These are phyloP conservation scores for Orchesella flavescens DNA, from an alignment of 2,888 invertebrate genomes.

Conservation along the genomic window DNA sequence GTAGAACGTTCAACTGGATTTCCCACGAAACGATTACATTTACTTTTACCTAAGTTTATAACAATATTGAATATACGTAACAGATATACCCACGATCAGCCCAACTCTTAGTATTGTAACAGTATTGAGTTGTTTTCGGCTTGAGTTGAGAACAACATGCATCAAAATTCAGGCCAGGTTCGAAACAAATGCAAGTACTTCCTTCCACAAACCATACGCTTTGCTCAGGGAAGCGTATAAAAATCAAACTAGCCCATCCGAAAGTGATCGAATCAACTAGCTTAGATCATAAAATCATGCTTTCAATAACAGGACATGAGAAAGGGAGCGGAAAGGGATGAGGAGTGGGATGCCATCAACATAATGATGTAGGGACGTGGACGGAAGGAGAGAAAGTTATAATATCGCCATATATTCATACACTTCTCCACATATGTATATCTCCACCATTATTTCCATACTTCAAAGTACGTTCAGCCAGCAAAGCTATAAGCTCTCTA, in stretches of 20 bases:
- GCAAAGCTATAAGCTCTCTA: too few species aligned
- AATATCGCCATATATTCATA: neutral
- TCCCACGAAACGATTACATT: constrained; percentile 11
- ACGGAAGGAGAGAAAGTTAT: constrained; percentile 19
- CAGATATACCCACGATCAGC: too few species aligned
- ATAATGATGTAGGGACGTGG: constrained; percentile 21
- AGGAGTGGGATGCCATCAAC: constrained; percentile 30
- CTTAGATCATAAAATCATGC: constrained; percentile 39
- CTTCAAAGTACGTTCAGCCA: too few species aligned
- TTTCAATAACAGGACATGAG: constrained; percentile 25
- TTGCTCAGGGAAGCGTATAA: constrained; percentile 35
- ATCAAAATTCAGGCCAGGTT: constrained; percentile 50
- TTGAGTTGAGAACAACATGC: constrained; percentile 12
- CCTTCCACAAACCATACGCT: constrained; percentile 11
- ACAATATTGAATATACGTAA: neutral
- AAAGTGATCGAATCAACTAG: constrained; percentile 52
- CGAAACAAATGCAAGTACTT: constrained; percentile 11
- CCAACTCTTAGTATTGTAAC: neutral
- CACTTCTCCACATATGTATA: too few species aligned
- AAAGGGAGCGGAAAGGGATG: constrained; percentile 46
- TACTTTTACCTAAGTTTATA: constrained; percentile 3
- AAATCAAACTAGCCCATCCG: constrained; percentile 50
- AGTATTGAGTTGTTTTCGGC: neutral
- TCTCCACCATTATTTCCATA: too few species aligned
- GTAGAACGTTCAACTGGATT: neutral